Conservation (phyloP, 2,797 vertebrate genomes). For the Hydrolagus colliei region DNA sequence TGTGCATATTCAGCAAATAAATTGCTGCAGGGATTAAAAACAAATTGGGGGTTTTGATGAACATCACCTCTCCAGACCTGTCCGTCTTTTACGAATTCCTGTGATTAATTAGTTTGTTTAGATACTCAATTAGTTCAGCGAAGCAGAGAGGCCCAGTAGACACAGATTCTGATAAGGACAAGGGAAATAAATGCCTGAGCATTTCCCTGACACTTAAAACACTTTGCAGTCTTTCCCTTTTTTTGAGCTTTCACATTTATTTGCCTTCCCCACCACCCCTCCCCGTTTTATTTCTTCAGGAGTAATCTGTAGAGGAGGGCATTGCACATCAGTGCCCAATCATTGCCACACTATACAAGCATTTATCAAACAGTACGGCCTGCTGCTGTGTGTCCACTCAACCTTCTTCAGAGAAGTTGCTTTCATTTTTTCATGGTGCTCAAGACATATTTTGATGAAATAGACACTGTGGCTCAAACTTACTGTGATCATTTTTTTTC, state of each 20-base stretch:
- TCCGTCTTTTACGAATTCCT: conserved; percentile 76
- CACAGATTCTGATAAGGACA: conserved; percentile 58
- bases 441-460: not conserved
- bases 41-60: conserved; percentile 83
- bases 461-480: not conserved
- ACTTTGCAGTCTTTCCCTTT: conserved; percentile 39
- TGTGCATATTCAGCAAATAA: conserved; percentile 83
- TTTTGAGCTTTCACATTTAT: conserved; percentile 37
- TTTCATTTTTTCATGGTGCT: conserved; percentile 35
- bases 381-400: conserved; percentile 35
- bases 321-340: conserved; percentile 44
- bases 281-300: conserved; percentile 42
- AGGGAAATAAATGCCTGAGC: conserved; percentile 51
- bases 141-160: conserved; percentile 63
- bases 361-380: conserved; percentile 39
- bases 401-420: conserved; percentile 24
- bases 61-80: conserved; percentile 91
- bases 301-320: conserved; percentile 40
- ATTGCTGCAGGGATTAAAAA: conserved; percentile 76
- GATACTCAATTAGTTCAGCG: conserved; percentile 89
- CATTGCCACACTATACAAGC: conserved; percentile 34
- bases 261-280: conserved; percentile 41
- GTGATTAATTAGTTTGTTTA: conserved; percentile 99
- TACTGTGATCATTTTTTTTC: not conserved
- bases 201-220: conserved; percentile 48